Evolutionary conservation across 2,797 vertebrate genomes (phyloP).

Genomic region (Sebastes vulpes): DNA sequence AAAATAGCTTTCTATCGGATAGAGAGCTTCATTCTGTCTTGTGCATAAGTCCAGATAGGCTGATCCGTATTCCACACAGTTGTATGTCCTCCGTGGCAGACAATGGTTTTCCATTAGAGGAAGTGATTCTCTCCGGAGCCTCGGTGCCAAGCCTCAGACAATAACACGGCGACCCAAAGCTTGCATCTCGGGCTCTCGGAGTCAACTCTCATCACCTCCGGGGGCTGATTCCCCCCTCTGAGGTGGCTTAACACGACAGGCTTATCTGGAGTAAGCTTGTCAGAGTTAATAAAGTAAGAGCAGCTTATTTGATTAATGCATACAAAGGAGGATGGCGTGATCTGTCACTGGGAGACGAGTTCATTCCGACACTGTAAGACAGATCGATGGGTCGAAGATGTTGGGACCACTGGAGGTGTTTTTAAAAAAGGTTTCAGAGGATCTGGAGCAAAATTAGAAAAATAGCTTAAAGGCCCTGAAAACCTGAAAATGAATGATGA

Average conservation of each 20-base stretch:
- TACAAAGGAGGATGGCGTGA: conserved; percentile 58
- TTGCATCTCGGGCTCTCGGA: conserved; percentile 35
- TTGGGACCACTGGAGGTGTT: background rate
- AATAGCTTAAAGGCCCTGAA: background rate
- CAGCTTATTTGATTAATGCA: conserved; percentile 79
- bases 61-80: conserved; percentile 63
- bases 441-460: background rate
- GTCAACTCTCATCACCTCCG: conserved; percentile 73
- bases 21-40: conserved; percentile 58
- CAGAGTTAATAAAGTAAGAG: conserved; percentile 76
- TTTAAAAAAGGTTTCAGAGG: background rate
- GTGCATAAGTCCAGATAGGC: conserved; percentile 72
- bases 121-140: conserved; percentile 75
- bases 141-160: conserved; percentile 72
- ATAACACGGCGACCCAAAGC: conserved; percentile 70
- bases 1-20: conserved; percentile 71
- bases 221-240: conserved; percentile 45
- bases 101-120: conserved; percentile 87
- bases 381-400: conserved; percentile 16
- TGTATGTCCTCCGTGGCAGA: conserved; percentile 73
- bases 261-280: conserved; percentile 75
- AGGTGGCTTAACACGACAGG: conserved; percentile 74
- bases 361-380: conserved; percentile 27
- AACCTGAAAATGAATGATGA: background rate
- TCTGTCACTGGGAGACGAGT: conserved; percentile 53